These are phyloP conservation scores for Drosophila pegasa DNA, from an alignment of 2,888 invertebrate genomes.

Conservation along the genomic window DNA sequence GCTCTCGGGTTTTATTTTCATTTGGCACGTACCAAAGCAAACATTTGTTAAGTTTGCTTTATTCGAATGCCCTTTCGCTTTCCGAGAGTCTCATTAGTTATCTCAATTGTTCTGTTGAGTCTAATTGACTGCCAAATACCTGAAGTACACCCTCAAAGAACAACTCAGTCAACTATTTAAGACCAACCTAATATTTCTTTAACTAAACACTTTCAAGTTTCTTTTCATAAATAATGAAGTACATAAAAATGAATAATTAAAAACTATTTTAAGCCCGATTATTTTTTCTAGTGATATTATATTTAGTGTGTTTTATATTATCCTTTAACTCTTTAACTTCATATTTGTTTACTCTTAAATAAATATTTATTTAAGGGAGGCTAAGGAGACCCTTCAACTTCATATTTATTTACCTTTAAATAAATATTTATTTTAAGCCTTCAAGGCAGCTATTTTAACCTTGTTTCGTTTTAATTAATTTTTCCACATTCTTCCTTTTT, in stretches of 20 bases:
- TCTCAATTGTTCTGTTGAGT: background rate
- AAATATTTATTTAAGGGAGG: background rate
- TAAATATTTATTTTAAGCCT: background rate
- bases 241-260: too few relatives aligned
- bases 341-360: background rate
- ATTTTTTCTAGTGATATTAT: background rate
- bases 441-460: background rate
- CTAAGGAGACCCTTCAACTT: too few relatives aligned
- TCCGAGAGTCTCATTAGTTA: slow-evolving; percentile 3
- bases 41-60: slow-evolving; percentile 45
- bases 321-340: too few relatives aligned
- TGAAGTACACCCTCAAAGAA: background rate
- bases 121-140: background rate
- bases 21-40: slow-evolving; percentile 71
- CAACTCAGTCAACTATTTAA: background rate
- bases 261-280: background rate
- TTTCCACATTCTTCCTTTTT: slow-evolving; percentile 14
- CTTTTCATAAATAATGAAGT: background rate
- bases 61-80: slow-evolving; percentile 37
- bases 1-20: slow-evolving; percentile 68
- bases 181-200: background rate
- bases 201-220: background rate
- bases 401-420: background rate
- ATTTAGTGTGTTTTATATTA: background rate
- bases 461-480: background rate